These are phyloP conservation scores for Cuculus canorus DNA, from an alignment of 2,797 vertebrate genomes.

Conservation along the genomic window DNA sequence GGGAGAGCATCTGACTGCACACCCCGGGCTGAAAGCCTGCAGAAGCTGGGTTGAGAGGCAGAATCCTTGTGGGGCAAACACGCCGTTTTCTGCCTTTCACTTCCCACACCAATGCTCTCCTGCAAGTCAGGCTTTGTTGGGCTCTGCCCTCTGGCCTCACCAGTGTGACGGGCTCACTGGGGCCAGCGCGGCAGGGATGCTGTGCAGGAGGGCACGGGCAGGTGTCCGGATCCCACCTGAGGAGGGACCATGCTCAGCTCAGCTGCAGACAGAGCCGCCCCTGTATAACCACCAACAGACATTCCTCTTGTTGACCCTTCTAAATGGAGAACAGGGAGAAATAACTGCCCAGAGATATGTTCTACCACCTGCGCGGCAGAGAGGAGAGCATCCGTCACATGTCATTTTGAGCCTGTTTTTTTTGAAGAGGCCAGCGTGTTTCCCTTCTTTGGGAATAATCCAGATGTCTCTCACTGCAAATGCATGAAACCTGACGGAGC, in stretches of 20 bases:
- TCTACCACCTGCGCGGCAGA: neutral
- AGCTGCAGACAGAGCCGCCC: neutral
- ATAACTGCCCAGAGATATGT: neutral
- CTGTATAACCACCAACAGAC: neutral
- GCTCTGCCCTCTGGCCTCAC: neutral
- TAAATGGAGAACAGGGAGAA: neutral
- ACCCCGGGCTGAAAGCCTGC: neutral
- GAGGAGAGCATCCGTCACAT: neutral
- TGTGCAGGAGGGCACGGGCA: rapidly evolving
- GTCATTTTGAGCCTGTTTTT: rapidly evolving
- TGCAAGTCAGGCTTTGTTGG: rapidly evolving
- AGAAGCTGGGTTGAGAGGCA: neutral
- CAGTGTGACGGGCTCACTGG: rapidly evolving
- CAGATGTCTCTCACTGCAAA: neutral
- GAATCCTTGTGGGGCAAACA: neutral
- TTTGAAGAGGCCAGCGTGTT: neutral
- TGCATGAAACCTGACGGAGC: neutral
- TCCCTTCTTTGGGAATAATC: neutral
- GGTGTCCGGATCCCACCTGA: rapidly evolving
- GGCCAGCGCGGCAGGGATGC: rapidly evolving
- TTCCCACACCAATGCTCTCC: rapidly evolving
- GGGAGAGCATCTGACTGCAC: neutral
- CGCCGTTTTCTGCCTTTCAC: neutral
- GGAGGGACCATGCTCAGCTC: rapidly evolving
- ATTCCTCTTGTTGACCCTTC: neutral